These are phyloP conservation scores for Shinisaurus crocodilurus DNA, from an alignment of 2,113 vertebrate species.

Conservation along the genomic window DNA sequence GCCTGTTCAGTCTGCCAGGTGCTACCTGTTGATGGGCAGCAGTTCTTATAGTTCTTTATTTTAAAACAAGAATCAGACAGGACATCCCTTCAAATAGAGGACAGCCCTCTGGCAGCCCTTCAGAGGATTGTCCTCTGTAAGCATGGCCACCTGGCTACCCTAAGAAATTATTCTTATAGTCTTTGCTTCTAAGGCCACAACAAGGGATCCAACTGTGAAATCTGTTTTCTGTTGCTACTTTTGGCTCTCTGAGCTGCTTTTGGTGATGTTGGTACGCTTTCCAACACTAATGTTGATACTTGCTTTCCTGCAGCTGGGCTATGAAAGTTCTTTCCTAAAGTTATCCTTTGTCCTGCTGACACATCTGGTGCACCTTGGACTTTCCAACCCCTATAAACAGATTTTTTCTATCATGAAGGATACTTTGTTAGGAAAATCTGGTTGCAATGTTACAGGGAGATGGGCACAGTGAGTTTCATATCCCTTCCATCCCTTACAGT, in stretches of 20 bases:
- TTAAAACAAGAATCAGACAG: too few relatives aligned
- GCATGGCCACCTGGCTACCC: too few relatives aligned
- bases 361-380: neutral
- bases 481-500: neutral
- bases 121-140: too few relatives aligned
- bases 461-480: neutral
- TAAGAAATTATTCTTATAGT: neutral
- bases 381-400: neutral
- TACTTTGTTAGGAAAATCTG: neutral
- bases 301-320: neutral
- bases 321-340: neutral
- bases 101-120: too few relatives aligned
- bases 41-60: too few relatives aligned
- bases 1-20: too few relatives aligned
- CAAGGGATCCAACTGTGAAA: neutral
- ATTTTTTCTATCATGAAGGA: neutral
- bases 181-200: neutral
- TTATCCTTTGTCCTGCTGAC: neutral
- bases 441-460: neutral
- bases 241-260: neutral
- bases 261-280: neutral
- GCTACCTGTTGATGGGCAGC: too few relatives aligned
- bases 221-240: neutral
- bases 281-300: neutral
- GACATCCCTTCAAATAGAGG: too few relatives aligned